phyloP scores from a whole-genome alignment of 2,797 vertebrate species.

The Diglossa cyanea region DNA sequence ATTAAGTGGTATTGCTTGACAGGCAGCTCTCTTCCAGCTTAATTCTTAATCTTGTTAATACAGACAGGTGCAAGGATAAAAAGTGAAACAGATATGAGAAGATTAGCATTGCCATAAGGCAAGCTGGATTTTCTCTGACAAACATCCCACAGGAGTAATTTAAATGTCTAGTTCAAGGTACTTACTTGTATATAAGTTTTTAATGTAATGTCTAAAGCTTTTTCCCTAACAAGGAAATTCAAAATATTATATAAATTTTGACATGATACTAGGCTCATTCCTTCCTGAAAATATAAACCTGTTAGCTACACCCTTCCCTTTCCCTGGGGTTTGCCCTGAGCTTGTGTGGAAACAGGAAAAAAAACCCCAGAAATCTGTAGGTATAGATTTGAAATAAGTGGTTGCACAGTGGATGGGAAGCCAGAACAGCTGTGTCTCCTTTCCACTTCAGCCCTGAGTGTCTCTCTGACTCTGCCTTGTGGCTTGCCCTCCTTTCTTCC shows the following conservation, averaged over 20 bases:
- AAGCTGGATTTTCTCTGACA: background rate
- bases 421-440: rapidly evolving
- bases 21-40: background rate
- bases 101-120: constrained; percentile 37
- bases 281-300: background rate
- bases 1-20: background rate
- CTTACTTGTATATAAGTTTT: background rate
- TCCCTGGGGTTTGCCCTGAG: background rate
- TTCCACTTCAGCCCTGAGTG: background rate
- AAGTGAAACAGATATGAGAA: constrained; percentile 38
- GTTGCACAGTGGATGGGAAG: background rate
- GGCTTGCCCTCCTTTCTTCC: background rate
- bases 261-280: background rate
- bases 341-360: background rate
- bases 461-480: background rate
- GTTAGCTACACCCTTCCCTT: background rate
- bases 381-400: background rate
- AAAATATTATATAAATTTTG: background rate
- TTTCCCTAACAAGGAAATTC: background rate
- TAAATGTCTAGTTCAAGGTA: background rate
- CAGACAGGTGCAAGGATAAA: constrained; percentile 25
- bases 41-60: constrained; percentile 63
- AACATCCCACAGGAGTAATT: background rate
- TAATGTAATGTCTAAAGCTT: background rate
- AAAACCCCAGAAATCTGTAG: background rate